Base-by-base conservation (phyloP, 2,113 vertebrate species). In the Siphamia tubifer region DNA sequence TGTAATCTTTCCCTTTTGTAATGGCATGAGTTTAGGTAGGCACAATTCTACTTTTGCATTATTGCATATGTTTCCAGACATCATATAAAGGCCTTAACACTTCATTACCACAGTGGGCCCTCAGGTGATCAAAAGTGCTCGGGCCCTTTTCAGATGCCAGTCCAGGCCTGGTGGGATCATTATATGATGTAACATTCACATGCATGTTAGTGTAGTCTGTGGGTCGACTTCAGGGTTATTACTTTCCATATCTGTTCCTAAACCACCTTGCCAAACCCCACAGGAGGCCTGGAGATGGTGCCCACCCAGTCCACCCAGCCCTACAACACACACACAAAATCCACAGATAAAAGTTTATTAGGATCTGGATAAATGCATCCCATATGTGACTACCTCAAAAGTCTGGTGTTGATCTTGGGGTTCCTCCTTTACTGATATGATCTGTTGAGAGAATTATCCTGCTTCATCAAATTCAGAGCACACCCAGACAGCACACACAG, bases 391-490 rank as follows among this genome's bases (percentile, higher is more conserved):
- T 79, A 79, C 74, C 78, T 84, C 74, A 39, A 70, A 65, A 83
- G 80, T 89, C 86, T 90, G 83, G 78, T 86, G 84, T 87, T 91
- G 87, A 91, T 91, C 82, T 91, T 64, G 56, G 75, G 79, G 87
- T 88, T 84, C 84, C 80, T 87, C 76, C 73, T 84, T 84, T 70
- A 76, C 83, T 69, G 90, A 92, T 91, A 89, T 87, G 88, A 92
- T 90, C 88, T 65, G 70, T 82, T 72, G 76, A 80, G 78, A 57
- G 83, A 89, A 91, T 89, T 77, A 90, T 85, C 84, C 81, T 62
- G 79, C 83, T 90, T 90, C 87, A 89, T 91, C 81, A 92, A 83
- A 91, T 92, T 92, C 89, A 90, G 84, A 90, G 89, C 89, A 90
- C 87, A 81, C 78, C 24, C 83, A 53, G 71, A 52, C 56, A 24